phyloP scores from a whole-genome alignment of 2,888 invertebrate species.

The Ecdyonurus torrentis region DNA sequence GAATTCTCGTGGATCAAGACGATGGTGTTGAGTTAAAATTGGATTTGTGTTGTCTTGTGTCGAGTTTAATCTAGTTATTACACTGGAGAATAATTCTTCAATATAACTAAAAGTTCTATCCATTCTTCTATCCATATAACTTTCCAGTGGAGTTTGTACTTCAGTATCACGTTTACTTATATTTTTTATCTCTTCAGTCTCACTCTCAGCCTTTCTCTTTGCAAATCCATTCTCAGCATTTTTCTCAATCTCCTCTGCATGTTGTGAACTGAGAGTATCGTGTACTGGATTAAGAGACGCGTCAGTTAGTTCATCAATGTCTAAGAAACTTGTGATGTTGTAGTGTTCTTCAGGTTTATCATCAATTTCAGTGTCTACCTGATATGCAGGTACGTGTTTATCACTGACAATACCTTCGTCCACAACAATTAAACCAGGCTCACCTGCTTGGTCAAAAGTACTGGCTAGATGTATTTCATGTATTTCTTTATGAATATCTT shows the following conservation, averaged over 20 bases:
- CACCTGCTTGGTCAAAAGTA: background rate
- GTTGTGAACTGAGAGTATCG: background rate
- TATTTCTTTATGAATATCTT: background rate
- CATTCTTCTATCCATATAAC: background rate
- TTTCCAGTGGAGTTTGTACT: background rate
- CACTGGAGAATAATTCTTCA: background rate
- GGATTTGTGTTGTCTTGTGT: background rate
- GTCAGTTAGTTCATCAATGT: background rate
- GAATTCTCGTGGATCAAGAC: background rate
- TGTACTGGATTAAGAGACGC: background rate
- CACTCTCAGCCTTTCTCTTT: background rate
- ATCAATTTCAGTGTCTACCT: background rate
- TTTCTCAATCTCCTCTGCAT: background rate
- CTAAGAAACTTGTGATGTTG: background rate
- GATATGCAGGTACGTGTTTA: background rate
- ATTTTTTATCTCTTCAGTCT: background rate
- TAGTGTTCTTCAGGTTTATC: background rate
- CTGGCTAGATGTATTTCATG: background rate
- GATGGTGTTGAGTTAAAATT: background rate
- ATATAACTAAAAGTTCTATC: background rate
- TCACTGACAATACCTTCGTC: background rate
- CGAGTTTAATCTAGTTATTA: background rate
- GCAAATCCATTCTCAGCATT: background rate
- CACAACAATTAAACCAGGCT: background rate
- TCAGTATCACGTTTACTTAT: background rate